Conservation (phyloP, 2,113 vertebrate species). For the Scytalopus superciliaris region DNA sequence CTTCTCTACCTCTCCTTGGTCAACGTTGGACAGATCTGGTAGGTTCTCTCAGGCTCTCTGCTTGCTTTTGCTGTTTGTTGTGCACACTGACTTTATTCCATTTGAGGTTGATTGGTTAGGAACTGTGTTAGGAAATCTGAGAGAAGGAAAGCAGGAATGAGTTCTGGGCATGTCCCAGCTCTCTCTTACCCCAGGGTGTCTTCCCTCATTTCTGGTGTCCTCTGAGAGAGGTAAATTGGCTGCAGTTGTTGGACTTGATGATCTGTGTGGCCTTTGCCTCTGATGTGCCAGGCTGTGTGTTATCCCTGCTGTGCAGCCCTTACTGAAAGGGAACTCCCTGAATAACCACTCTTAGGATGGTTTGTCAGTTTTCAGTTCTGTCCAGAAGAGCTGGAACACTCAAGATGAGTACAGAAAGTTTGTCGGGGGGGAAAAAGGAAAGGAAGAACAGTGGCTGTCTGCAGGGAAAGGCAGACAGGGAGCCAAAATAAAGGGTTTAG, state of each 20-base stretch:
- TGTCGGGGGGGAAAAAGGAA: background rate
- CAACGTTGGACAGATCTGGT: conserved; percentile 95
- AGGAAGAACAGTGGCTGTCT: background rate
- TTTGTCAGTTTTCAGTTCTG: background rate
- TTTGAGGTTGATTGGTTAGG: background rate
- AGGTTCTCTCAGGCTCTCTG: conserved; percentile 23
- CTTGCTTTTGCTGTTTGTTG: background rate
- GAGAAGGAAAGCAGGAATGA: background rate
- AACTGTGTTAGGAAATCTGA: background rate
- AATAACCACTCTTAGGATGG: background rate
- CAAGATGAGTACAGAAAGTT: rapidly evolving
- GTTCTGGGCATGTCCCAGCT: background rate
- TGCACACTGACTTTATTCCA: rapidly evolving
- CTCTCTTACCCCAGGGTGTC: no score
- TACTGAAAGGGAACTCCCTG: background rate
- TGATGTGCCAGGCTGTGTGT: rapidly evolving
- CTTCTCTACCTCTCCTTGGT: conserved; percentile 90
- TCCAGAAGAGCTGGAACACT: background rate
- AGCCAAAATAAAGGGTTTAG: background rate
- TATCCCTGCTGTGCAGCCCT: background rate
- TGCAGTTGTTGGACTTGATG: background rate
- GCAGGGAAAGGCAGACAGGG: background rate
- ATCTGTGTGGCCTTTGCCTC: background rate
- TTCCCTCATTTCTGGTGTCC: background rate
- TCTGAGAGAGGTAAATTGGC: background rate